phyloP scores from a whole-genome alignment of 2,888 invertebrate species.

The Helleia helle region DNA sequence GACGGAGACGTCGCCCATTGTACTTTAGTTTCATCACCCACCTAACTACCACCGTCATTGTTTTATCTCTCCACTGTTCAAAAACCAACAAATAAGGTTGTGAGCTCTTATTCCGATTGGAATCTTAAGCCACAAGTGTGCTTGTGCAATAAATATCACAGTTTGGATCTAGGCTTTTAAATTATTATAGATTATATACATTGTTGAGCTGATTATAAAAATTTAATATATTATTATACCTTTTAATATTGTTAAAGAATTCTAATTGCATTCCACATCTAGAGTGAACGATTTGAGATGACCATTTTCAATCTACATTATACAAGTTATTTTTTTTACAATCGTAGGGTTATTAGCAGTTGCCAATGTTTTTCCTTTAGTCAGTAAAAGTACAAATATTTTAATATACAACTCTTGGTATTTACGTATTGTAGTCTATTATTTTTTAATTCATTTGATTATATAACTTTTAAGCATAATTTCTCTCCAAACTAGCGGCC shows the following conservation, averaged over 20 bases:
- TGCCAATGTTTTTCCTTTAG: conserved; percentile 80
- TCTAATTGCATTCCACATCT: conserved; percentile 76
- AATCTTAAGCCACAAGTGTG: conserved; percentile 73
- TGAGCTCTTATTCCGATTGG: conserved; percentile 73
- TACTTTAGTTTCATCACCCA: conserved; percentile 36
- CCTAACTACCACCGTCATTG: conserved; percentile 33
- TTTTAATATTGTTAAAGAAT: conserved; percentile 76
- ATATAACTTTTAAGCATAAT: conserved; percentile 71
- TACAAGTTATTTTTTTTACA: conserved; percentile 72
- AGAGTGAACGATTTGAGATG: conserved; percentile 73
- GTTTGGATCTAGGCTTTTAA: conserved; percentile 76
- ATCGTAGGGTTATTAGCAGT: conserved; percentile 72
- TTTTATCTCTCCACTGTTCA: conserved; percentile 50
- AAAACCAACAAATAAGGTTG: conserved; percentile 68
- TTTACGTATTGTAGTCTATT: conserved; percentile 73
- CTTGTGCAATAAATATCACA: conserved; percentile 76
- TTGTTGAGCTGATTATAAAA: conserved; percentile 77
- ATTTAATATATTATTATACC: conserved; percentile 77
- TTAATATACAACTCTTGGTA: conserved; percentile 76
- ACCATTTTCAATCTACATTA: conserved; percentile 73
- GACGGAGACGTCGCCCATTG: conserved; percentile 1
- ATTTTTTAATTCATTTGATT: conserved; percentile 68
- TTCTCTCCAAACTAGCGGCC: conserved; percentile 59
- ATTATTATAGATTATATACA: conserved; percentile 77
- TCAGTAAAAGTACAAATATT: conserved; percentile 90